These are phyloP conservation scores for Zeus faber DNA, from an alignment of 2,113 vertebrate species.

Conservation along the genomic window DNA sequence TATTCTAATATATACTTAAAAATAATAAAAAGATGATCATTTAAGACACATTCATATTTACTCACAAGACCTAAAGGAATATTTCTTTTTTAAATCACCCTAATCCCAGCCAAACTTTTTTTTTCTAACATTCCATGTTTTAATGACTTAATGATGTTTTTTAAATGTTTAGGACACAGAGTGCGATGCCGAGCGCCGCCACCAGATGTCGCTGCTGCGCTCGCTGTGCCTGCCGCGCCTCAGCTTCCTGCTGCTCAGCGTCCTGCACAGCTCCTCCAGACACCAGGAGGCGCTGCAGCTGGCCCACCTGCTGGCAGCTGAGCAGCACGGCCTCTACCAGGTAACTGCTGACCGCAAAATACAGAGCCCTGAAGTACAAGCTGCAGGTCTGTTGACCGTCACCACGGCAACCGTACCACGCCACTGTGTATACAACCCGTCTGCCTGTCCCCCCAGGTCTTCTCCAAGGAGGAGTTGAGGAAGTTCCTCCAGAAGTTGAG, in stretches of 20 bases:
- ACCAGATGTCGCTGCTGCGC: conserved; percentile 86
- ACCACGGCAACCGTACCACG: background rate
- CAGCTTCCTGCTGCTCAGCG: conserved; percentile 87
- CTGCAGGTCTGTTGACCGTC: background rate
- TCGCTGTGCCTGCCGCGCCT: conserved; percentile 89
- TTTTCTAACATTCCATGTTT: no score
- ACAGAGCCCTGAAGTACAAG: no score
- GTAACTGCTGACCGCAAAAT: conserved; percentile 46
- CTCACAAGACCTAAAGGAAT: no score
- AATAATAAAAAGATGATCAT: no score
- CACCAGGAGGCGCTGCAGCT: conserved; percentile 92
- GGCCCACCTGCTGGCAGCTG: conserved; percentile 88
- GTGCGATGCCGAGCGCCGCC: conserved; percentile 82
- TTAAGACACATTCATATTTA: no score
- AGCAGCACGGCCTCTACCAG: conserved; percentile 88
- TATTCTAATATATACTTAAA: background rate
- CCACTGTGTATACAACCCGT: background rate
- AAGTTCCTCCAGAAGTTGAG: conserved; percentile 84
- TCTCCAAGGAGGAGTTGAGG: conserved; percentile 87
- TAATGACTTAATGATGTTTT: background rate
- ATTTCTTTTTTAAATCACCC: no score
- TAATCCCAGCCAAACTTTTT: no score
- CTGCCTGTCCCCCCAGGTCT: conserved; percentile 76
- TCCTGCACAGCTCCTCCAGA: conserved; percentile 86
- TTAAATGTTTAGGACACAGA: conserved; percentile 79